Evolutionary conservation across 2,113 vertebrate genomes (phyloP).

Genomic region (Eurystomus gularis): DNA sequence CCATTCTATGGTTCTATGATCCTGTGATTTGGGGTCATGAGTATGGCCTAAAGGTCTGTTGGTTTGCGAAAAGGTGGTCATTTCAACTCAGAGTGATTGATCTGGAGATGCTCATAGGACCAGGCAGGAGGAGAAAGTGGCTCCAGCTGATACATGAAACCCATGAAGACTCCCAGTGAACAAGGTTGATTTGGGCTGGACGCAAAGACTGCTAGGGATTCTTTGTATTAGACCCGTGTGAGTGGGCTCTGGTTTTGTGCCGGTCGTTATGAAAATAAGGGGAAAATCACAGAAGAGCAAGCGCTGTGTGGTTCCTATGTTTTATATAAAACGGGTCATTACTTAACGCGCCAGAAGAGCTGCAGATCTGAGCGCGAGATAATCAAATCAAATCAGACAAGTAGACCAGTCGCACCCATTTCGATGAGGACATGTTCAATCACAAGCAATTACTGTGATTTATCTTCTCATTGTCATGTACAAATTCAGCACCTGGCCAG

Average conservation of each 20-base stretch:
- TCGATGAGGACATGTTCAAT: not conserved
- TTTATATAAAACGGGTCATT: accelerated
- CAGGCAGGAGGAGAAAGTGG: not conserved
- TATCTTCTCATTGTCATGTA: not conserved
- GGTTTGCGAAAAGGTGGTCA: not conserved
- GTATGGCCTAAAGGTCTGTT: not conserved
- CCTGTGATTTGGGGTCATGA: not conserved
- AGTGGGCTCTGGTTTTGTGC: not conserved
- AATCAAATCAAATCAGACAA: not conserved
- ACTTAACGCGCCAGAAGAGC: not conserved
- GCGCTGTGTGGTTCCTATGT: accelerated
- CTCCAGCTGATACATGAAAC: not conserved
- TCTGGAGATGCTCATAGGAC: not conserved
- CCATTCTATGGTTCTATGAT: no score
- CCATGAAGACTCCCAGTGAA: not conserved
- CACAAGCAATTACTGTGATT: not conserved
- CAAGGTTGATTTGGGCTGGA: not conserved
- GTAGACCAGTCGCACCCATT: not conserved
- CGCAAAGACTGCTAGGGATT: not conserved
- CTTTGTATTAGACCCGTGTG: not conserved
- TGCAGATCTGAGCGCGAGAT: not conserved
- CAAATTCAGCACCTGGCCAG: not conserved
- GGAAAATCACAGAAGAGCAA: not conserved
- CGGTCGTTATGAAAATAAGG: accelerated
- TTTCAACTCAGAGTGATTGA: not conserved